Conservation (phyloP, 1,140 invertebrate genomes). For the Macrostomum lignano region DNA sequence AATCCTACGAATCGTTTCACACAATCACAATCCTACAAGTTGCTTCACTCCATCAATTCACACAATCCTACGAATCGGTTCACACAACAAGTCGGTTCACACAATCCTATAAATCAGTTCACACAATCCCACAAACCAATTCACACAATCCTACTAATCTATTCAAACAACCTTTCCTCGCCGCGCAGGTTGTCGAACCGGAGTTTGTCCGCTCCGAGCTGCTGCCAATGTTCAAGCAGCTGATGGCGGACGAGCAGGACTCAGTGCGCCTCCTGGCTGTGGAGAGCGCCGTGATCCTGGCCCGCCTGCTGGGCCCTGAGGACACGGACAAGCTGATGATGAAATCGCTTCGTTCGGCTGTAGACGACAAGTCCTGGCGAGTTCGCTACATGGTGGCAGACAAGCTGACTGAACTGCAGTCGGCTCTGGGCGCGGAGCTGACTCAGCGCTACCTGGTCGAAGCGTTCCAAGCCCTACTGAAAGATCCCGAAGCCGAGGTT, state of each 20-base stretch:
- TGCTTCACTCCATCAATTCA: no score
- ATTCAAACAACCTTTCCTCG: no score
- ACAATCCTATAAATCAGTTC: no score
- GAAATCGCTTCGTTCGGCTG: conserved; percentile 61
- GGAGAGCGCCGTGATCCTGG: conserved; percentile 82
- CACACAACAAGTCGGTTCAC: no score
- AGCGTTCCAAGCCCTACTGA: conserved; percentile 76
- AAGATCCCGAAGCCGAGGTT: conserved; percentile 92
- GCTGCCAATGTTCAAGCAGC: conserved; percentile 75
- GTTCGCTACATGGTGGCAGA: conserved; percentile 92
- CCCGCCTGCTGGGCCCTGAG: conserved; percentile 33
- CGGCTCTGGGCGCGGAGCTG: conserved; percentile 26
- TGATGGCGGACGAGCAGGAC: conserved; percentile 81
- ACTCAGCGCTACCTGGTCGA: conserved; percentile 55
- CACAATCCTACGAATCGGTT: no score
- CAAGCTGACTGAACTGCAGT: conserved; percentile 34
- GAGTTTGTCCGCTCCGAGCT: conserved; percentile 83
- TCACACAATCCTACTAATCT: no score
- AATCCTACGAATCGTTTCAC: no score
- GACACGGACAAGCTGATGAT: conserved; percentile 33
- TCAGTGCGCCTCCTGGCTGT: conserved; percentile 86
- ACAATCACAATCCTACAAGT: no score
- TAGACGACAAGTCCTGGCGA: conserved; percentile 76
- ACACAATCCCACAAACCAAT: no score
- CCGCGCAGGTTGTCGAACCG: conserved; percentile 75